Conservation (phyloP, 2,888 invertebrate genomes). For the Athetis lepigone region DNA sequence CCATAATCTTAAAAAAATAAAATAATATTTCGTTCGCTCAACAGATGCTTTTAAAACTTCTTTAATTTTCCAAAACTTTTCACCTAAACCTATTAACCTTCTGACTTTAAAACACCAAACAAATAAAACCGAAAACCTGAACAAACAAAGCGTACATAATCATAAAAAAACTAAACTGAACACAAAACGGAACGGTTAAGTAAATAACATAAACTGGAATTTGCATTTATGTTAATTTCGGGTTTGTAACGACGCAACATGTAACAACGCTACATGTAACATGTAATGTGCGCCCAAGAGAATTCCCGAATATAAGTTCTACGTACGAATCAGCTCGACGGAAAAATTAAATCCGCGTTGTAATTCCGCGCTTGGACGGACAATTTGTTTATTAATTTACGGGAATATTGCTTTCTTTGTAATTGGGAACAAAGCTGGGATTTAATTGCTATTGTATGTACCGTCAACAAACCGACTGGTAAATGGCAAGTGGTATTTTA, state of each 20-base stretch:
- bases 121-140: constrained; percentile 8
- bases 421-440: constrained; percentile 34
- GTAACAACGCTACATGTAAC: constrained; percentile 65
- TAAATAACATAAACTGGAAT: constrained; percentile 69
- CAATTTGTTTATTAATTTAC: constrained; percentile 55
- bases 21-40: constrained; percentile 10
- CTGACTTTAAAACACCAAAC: neutral
- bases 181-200: constrained; percentile 69
- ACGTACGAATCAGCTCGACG: constrained; percentile 41
- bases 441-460: constrained; percentile 18
- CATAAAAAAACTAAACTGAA: constrained; percentile 59
- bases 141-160: constrained; percentile 21
- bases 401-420: constrained; percentile 48
- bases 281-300: constrained; percentile 44
- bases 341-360: constrained; percentile 57
- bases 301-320: constrained; percentile 52
- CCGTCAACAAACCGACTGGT: no score
- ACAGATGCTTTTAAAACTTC: neutral
- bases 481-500: no score
- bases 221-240: constrained; percentile 81
- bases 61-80: constrained; percentile 15
- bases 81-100: constrained; percentile 20
- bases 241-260: constrained; percentile 68
- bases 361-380: constrained; percentile 45
- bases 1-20: neutral